Base-by-base conservation (phyloP, 2,113 vertebrate genomes). In the Zapus hudsonius region DNA sequence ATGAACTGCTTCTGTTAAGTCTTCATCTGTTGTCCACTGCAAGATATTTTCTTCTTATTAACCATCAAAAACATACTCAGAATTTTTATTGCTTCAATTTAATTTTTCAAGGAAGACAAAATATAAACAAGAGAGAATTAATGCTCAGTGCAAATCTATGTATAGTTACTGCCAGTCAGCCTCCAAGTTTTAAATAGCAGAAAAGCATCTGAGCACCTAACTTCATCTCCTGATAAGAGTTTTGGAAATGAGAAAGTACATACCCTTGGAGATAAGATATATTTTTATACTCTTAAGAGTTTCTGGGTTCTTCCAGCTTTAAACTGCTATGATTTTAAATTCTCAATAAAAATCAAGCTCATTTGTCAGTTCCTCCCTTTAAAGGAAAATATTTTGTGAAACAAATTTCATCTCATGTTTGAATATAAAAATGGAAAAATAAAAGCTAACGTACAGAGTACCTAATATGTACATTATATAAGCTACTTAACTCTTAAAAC, bases 1-100 rank as follows among this genome's bases (percentile, higher is more conserved):
- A 94, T 99, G 99, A 96, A 99, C 99, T 87, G 99, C 99, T 98
- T 99, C 99, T 81, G 99, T 99, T 97, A 99, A 98, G 96, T 99
- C 99, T 98, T 99, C 99, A 98, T 99, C 99, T 96, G 99, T 99
- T 73, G 99, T 99, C 99, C 99, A 99, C 99, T 99, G 98, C 70
- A 98, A 97, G 96, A 97, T 44, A 98, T 92, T 89, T 90, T 59
- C 92, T 75, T 44, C 70, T 78, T 66, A 96, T 97, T 67, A 96
- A 90, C 23, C 81, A 93, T 88, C 64, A 97, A 94, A 52, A 90
- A 81, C 7, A 95, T 67, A 96, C 20, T 75, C 81, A 70, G 93
- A 92, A 95, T 38, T 83, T 73, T 91, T 66, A 91, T 2, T 87
- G 52, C 57, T 90, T 69, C 4, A 84, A n/a, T 67, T 81, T 74